Evolutionary conservation across 2,888 invertebrate genomes (phyloP).

Genomic region (Drosophila paranaensis): DNA sequence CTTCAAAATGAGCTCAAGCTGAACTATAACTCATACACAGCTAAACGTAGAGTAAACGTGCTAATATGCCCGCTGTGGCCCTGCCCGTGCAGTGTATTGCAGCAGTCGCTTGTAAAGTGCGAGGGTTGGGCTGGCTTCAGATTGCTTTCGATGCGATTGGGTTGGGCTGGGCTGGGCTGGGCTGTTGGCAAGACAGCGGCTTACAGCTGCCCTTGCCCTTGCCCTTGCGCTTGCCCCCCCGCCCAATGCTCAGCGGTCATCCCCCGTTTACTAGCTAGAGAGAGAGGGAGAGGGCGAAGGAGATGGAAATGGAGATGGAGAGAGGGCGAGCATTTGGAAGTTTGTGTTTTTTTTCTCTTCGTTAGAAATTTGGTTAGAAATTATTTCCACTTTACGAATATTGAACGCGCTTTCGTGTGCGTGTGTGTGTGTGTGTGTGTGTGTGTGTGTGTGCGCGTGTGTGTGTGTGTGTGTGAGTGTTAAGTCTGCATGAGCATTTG

Average conservation of each 20-base stretch:
- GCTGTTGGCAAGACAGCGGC: constrained; percentile 15
- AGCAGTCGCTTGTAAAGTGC: constrained; percentile 1
- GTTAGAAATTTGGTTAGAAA: constrained; percentile 1
- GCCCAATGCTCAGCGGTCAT: constrained; percentile 7
- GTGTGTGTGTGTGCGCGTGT: not conserved
- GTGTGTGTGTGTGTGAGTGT: constrained; percentile 13
- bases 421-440: constrained; percentile 11
- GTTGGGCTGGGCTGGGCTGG: constrained; percentile 1
- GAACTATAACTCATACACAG: too few relatives aligned
- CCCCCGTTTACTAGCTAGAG: constrained; percentile 20
- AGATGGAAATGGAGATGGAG: not conserved
- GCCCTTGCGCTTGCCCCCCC: constrained; percentile 17
- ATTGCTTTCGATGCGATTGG: not conserved
- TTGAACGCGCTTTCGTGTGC: constrained; percentile 15
- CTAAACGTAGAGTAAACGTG: not conserved
- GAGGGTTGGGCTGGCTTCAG: constrained; percentile 7
- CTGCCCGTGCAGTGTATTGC: not conserved
- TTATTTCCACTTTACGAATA: constrained; percentile 25
- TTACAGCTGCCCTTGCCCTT: constrained; percentile 31
- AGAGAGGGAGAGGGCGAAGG: too few relatives aligned
- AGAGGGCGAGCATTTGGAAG: constrained; percentile 2
- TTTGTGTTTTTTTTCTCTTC: not conserved
- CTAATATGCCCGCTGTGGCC: not conserved
- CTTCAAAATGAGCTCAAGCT: not conserved
- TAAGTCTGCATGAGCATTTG: constrained; percentile 55